Conservation (phyloP, 1,140 invertebrate species). For the Bombus breviceps region DNA sequence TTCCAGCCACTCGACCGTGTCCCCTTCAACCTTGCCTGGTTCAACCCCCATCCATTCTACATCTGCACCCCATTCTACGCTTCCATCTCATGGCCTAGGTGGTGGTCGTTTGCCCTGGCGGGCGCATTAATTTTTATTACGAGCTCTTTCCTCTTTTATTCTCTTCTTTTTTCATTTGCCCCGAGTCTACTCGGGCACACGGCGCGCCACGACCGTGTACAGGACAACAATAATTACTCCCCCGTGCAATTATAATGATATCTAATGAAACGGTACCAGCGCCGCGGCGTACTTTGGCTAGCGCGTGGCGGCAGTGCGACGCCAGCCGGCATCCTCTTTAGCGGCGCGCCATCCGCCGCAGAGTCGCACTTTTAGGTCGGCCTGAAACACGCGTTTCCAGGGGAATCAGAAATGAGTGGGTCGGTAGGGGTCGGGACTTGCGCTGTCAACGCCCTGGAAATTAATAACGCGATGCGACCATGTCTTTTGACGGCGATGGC, state of each 20-base stretch:
- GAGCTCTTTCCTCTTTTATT: background rate
- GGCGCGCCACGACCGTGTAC: constrained; percentile 4
- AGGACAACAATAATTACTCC: constrained; percentile 74
- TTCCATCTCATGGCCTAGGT: constrained; percentile 2
- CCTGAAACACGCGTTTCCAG: constrained; percentile 16
- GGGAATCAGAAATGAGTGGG: constrained; percentile 29
- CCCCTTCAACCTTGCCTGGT: background rate
- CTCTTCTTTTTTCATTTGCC: constrained; percentile 60
- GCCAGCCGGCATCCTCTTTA: background rate
- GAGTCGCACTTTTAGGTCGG: constrained; percentile 22
- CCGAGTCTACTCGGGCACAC: constrained; percentile 23
- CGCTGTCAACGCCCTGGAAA: background rate
- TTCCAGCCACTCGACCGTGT: constrained; percentile 59
- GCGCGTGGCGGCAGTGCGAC: constrained; percentile 19
- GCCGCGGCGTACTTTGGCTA: constrained; percentile 40
- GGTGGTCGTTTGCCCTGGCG: constrained; percentile 6
- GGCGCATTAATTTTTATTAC: constrained; percentile 73
- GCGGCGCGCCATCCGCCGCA: background rate
- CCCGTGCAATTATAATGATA: constrained; percentile 73
- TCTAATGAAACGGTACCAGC: constrained; percentile 70
- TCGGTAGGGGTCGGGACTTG: background rate
- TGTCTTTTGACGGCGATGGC: background rate
- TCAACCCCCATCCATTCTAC: constrained; percentile 7
- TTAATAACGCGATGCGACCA: background rate
- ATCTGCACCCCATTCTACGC: background rate